Evolutionary conservation across 2,797 vertebrate species (phyloP).

Genomic region (Melanotaenia parkinsoni): DNA sequence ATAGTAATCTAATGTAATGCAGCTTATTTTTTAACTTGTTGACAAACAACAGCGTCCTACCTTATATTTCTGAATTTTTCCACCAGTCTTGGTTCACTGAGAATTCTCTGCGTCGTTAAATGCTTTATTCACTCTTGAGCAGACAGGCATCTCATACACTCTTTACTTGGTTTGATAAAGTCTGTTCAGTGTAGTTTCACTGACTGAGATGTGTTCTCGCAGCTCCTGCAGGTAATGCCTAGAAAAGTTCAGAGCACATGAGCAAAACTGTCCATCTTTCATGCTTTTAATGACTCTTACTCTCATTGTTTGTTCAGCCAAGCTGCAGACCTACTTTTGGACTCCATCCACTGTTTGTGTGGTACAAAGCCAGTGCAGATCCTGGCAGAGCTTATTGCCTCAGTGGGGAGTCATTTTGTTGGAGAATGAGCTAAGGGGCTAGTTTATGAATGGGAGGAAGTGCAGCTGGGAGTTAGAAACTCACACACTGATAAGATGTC

Average conservation of each 20-base stretch:
- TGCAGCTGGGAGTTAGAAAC: background rate
- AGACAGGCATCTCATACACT: background rate
- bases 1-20: background rate
- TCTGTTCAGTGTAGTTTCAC: no score
- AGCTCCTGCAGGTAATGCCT: background rate
- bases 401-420: background rate
- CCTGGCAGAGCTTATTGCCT: background rate
- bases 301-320: background rate
- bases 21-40: background rate
- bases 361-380: background rate
- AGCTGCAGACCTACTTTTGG: background rate
- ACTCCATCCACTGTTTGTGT: background rate
- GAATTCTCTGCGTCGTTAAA: no score
- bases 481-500: background rate
- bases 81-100: no score
- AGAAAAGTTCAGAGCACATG: background rate
- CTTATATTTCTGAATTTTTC: background rate
- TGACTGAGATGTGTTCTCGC: background rate
- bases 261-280: background rate
- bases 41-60: no score
- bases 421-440: background rate
- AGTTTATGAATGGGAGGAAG: slow-evolving; percentile 15
- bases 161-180: background rate
- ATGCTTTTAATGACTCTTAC: background rate
- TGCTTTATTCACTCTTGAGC: background rate